Evolutionary conservation across 2,888 invertebrate genomes (phyloP), one percentile per base, ranked within the genome.

Genomic region (Heliconius hortense): DNA sequence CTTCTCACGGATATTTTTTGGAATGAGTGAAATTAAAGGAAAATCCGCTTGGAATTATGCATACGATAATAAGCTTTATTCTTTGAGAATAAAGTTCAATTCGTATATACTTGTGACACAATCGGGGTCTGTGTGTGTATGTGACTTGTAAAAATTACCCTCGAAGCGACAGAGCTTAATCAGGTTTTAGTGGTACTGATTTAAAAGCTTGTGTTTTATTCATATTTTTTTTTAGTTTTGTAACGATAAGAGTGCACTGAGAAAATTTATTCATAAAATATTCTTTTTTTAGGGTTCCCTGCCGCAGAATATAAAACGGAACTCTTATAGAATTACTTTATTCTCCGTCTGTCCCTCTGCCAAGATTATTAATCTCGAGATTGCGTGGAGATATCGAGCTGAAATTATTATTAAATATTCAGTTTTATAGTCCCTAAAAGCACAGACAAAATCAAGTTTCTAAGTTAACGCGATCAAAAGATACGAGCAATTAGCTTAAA

Each of bases 1-100:
- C 80, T 76, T 77, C 81, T 83, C 83, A 83, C 82, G 82, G 77
- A 75, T 78, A 81, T 81, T 81, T 82, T 82, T 80, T 75, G 77
- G 74, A 78, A 74, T 79, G 76, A 76, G 71, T 66, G 79, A 80
- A 80, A 80, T 79, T 80, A 79, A 74, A 80, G 74, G 68, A 62
- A 73, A 72, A 79, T 77, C 70, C 75, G 60, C 66, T 78, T 73
- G 31, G 3, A 24, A 18, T 4, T n/a, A 28, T 35, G 31, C 43
- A 56, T 59, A 15, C 15, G n/a, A 79, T 69, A 67, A 39, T 56
- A 18, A 21, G 53, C 76, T 63, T 53, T 79, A 76, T n/a, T 0
- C 4, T 0, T 21, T 10, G 1, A 1, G 1, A 0, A 15, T 76
- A 74, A 74, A 60, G 53, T 15, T 53, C 7, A 39, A 56, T 60